Conservation (phyloP, 2,888 invertebrate species). For the Melipona beecheii region DNA sequence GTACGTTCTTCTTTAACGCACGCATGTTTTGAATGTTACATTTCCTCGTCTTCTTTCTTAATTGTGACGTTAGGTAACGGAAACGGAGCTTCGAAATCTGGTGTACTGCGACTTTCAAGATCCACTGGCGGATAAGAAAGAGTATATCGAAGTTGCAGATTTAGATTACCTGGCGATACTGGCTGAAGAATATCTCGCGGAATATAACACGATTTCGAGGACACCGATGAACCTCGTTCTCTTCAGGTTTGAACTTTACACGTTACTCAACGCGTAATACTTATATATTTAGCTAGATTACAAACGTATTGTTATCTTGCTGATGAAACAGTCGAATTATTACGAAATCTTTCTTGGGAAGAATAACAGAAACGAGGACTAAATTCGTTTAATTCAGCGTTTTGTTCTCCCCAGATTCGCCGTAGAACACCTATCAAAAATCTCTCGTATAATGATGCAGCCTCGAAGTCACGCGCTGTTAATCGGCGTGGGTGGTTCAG, state of each 20-base stretch:
- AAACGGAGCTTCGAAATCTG: constrained; percentile 92
- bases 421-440: constrained; percentile 95
- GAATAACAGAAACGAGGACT: neutral
- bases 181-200: constrained; percentile 94
- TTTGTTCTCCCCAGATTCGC: constrained; percentile 89
- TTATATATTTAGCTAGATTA: too few relatives aligned
- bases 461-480: constrained; percentile 95
- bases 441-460: constrained; percentile 95
- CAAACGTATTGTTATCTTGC: too few relatives aligned
- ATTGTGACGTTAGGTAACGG: constrained; percentile 87
- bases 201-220: constrained; percentile 97
- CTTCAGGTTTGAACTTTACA: constrained; percentile 87
- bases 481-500: constrained; percentile 97
- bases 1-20: constrained; percentile 7
- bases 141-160: constrained; percentile 90
- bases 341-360: too few relatives aligned
- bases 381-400: neutral
- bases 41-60: neutral
- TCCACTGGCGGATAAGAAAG: constrained; percentile 93
- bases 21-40: neutral
- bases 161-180: constrained; percentile 91
- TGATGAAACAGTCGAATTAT: too few relatives aligned
- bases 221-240: constrained; percentile 98
- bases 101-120: constrained; percentile 98
- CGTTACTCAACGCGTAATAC: neutral